Conservation (phyloP, 2,888 invertebrate genomes). For the Pristionchus japonicus region DNA sequence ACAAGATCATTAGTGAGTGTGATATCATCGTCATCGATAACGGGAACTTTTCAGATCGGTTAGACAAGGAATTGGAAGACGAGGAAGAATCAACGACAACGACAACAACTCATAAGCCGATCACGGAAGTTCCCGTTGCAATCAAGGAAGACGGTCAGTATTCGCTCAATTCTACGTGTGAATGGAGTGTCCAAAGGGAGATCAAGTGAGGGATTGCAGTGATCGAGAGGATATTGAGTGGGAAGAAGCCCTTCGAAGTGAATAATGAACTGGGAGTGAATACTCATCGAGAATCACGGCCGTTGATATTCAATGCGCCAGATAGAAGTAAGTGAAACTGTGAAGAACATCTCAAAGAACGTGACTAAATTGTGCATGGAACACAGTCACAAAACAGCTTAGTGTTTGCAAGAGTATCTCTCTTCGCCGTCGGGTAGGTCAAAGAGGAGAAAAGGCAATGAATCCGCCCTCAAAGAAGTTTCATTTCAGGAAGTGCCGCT, state of each 20-base stretch:
- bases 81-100: conserved; percentile 33
- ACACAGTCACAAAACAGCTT: too few relatives aligned
- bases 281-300: not conserved
- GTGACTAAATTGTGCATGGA: too few relatives aligned
- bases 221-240: conserved; percentile 30
- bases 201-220: not conserved
- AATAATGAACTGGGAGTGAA: conserved; percentile 31
- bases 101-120: not conserved
- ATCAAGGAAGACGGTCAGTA: conserved; percentile 19
- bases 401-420: too few relatives aligned
- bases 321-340: not conserved
- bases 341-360: too few relatives aligned
- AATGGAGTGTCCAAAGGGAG: not conserved
- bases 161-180: not conserved
- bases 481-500: not conserved
- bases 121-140: not conserved
- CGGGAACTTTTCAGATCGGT: conserved; percentile 1
- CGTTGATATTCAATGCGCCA: conserved; percentile 14
- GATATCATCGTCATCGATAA: too few relatives aligned
- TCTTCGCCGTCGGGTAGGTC: not conserved
- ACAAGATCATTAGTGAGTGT: not conserved
- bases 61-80: conserved; percentile 27
- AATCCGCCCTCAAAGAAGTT: not conserved
- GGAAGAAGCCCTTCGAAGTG: conserved; percentile 14
- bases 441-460: not conserved